These are phyloP conservation scores for Sarcophaga carnaria DNA, from an alignment of 2,888 invertebrate species.

Conservation along the genomic window DNA sequence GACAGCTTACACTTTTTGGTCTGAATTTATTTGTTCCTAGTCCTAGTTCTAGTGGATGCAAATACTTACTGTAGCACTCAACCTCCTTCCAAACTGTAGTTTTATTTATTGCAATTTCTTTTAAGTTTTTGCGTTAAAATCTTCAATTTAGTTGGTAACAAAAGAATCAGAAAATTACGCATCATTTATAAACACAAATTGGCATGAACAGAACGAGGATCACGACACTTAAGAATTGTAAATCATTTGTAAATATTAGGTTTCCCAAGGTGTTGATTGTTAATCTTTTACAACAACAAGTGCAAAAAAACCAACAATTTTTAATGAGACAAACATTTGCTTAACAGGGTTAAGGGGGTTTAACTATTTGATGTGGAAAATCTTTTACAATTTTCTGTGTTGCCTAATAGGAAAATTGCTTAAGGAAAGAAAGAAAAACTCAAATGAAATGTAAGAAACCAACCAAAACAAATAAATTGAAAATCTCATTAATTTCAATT, in stretches of 20 bases:
- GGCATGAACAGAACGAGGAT: neutral
- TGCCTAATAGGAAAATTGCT: constrained; percentile 20
- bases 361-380: neutral
- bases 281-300: neutral
- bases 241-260: neutral
- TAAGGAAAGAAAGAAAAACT: neutral
- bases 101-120: no score
- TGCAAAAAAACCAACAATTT: neutral
- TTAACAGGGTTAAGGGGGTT: neutral
- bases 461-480: constrained; percentile 67
- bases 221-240: neutral
- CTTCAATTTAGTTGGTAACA: neutral
- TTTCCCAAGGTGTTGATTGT: neutral
- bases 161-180: neutral
- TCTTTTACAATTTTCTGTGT: neutral
- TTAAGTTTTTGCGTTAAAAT: neutral
- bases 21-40: no score
- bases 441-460: constrained; percentile 53
- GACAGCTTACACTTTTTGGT: no score
- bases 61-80: no score
- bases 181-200: neutral
- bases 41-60: no score
- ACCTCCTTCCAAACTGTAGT: fast-evolving
- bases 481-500: constrained; percentile 70
- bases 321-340: neutral